These are phyloP conservation scores for Nicator chloris DNA, from an alignment of 2,113 vertebrate genomes.

Conservation along the genomic window DNA sequence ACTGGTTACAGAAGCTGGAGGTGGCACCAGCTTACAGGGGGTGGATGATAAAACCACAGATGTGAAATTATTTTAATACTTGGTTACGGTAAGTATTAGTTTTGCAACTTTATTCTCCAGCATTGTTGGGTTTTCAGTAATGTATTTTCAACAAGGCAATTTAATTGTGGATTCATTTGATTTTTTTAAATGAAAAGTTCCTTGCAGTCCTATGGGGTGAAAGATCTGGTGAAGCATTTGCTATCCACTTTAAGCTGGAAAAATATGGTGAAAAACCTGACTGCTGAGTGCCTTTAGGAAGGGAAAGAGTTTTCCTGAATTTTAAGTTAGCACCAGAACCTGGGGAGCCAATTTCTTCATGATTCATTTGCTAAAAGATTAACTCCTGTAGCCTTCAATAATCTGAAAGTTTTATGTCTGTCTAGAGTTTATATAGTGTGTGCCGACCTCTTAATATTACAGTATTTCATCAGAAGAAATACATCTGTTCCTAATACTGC, in stretches of 20 bases:
- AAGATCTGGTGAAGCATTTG: neutral
- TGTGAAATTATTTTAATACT: neutral
- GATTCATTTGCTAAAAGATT: neutral
- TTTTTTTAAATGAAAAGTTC: neutral
- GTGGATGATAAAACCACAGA: neutral
- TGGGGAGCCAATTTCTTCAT: neutral
- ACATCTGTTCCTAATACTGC: constrained; percentile 52
- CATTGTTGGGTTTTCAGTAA: neutral
- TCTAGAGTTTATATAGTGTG: neutral
- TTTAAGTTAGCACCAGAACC: neutral
- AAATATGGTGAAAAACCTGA: neutral
- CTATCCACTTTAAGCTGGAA: neutral
- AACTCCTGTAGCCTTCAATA: neutral
- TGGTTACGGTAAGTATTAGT: neutral
- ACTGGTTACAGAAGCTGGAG: neutral
- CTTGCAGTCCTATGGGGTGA: neutral
- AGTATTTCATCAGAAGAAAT: neutral
- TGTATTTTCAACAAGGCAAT: neutral
- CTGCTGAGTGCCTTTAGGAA: neutral
- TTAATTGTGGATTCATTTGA: neutral
- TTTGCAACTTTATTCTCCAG: neutral
- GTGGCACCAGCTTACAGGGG: neutral
- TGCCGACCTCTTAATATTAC: neutral
- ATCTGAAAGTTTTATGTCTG: neutral
- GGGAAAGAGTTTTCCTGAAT: neutral